Evolutionary conservation across 2,797 vertebrate genomes (phyloP).

Genomic region (Poecilia picta): DNA sequence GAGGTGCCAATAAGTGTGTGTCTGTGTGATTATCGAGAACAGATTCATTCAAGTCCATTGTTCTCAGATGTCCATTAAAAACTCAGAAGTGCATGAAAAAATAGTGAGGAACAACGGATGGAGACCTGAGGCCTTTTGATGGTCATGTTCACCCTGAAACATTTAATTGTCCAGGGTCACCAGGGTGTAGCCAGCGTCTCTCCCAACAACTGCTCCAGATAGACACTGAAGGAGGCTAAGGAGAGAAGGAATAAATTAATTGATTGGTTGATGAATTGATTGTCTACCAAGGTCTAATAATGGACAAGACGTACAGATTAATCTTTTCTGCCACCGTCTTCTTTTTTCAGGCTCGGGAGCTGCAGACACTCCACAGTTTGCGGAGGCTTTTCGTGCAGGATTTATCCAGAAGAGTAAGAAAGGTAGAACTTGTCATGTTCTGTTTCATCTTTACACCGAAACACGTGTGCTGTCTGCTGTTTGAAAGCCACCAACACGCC

Average conservation of each 20-base stretch:
- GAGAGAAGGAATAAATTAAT: neutral
- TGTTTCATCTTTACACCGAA: neutral
- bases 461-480: neutral
- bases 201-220: neutral
- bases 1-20: neutral
- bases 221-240: neutral
- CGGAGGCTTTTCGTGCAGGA: slow-evolving; percentile 96
- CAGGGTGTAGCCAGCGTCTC: neutral
- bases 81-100: neutral
- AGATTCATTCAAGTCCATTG: neutral
- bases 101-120: neutral
- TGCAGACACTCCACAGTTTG: slow-evolving; percentile 95
- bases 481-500: neutral
- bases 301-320: neutral
- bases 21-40: neutral
- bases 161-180: neutral
- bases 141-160: neutral
- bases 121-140: neutral
- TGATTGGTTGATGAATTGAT: neutral
- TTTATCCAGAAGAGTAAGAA: slow-evolving; percentile 91
- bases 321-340: neutral
- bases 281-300: neutral
- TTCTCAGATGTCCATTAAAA: neutral
- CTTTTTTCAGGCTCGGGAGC: slow-evolving; percentile 89
- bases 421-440: slow-evolving; percentile 75